These are phyloP conservation scores for Coracopsis vasa DNA, from an alignment of 2,113 vertebrate genomes.

Conservation along the genomic window DNA sequence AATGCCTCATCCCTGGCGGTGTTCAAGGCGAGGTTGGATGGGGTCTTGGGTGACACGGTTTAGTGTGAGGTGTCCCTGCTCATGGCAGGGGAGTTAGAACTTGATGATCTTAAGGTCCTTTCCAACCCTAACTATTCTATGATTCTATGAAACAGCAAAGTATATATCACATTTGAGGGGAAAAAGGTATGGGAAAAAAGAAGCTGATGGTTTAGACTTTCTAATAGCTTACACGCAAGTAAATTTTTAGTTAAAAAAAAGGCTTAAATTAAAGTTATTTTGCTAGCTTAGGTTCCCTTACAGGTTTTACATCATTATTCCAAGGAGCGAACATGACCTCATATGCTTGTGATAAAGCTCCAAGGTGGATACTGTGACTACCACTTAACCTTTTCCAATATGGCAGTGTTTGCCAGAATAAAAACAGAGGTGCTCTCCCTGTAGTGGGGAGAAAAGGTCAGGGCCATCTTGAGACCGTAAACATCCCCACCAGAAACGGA, in stretches of 20 bases:
- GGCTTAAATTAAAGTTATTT: neutral
- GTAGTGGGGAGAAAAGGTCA: neutral
- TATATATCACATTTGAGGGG: neutral
- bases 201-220: neutral
- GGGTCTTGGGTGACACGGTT: neutral
- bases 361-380: too few species aligned
- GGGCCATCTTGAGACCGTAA: neutral
- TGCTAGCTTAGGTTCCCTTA: neutral
- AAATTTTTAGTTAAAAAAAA: neutral
- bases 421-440: neutral
- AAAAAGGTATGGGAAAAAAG: neutral
- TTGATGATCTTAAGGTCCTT: neutral
- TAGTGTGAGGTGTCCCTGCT: neutral
- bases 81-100: neutral
- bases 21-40: neutral
- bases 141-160: neutral
- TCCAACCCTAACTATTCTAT: neutral
- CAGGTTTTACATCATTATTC: neutral
- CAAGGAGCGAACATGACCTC: neutral
- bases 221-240: neutral
- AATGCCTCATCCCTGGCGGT: neutral
- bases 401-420: accelerated
- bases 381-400: neutral
- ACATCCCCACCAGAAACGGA: neutral
- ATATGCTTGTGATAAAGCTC: accelerated